Evolutionary conservation across 2,113 vertebrate genomes (phyloP), one percentile per base, ranked within the genome.

Genomic region (Pao palembangensis): DNA sequence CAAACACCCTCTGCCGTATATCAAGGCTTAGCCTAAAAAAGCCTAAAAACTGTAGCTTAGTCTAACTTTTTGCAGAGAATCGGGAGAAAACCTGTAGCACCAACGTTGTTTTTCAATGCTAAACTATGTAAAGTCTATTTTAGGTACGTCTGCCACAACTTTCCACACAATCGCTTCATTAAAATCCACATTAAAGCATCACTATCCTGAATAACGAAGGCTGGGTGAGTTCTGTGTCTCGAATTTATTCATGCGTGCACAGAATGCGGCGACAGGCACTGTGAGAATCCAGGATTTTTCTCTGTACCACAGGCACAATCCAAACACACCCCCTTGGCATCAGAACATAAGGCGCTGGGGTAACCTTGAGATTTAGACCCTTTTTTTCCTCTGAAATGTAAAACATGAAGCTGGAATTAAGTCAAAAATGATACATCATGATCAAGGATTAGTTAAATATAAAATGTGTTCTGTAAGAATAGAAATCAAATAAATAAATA

Each of bases 261-360:
- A 78, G 52, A 72, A 69, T 34, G 59, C 53, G 70, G 57, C 72
- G 75, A 77, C 75, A 81, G 78, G 75, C 76, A 83, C 78, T 73
- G 70, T 49, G 55, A 68, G 44, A 78, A 75, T 75, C 56, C 50
- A 56, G 16, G 23, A 66, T 58, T 61, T 49, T n/a, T 41, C 41
- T 76, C 60, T 87, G 85, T 82, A 77, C 80, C 84, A 88, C 74
- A 84, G 86, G 83, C 79, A 87, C 85, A 82, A 81, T 79, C 68
- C 53, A 71, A 87, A 84, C 66, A 84, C 42, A 61, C 79, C 86
- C 12, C 16, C 41, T 23, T 55, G 80, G 73, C 76, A 71, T 75
- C 67, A 60, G 28, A 82, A 80, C 70, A 66, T 82, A 88, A 88
- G 87, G 85, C 75, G 60, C 58, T 63, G 55, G 67, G 71, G 73